These are phyloP conservation scores for Dinothrombium tinctorium DNA, from an alignment of 1,140 invertebrate species.

Conservation along the genomic window DNA sequence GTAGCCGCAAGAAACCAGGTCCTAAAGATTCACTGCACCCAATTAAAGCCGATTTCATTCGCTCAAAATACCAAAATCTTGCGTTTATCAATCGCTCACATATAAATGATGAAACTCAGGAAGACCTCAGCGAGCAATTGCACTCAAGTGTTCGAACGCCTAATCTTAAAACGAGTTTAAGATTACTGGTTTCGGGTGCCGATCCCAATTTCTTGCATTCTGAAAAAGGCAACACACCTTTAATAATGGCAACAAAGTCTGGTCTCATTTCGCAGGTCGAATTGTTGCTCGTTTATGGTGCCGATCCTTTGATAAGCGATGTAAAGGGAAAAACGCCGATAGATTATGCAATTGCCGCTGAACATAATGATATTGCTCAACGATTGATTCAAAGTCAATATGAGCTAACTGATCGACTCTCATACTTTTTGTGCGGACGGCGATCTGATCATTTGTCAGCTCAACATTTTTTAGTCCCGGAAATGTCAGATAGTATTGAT, in stretches of 20 bases:
- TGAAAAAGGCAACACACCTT: slow-evolving; percentile 68
- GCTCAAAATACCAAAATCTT: slow-evolving; percentile 69
- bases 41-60: slow-evolving; percentile 78
- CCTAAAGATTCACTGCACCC: slow-evolving; percentile 70
- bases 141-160: slow-evolving; percentile 81
- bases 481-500: slow-evolving; percentile 30
- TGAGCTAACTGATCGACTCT: slow-evolving; percentile 77
- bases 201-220: slow-evolving; percentile 91
- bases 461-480: slow-evolving; percentile 69
- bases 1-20: slow-evolving; percentile 51
- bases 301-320: slow-evolving; percentile 62
- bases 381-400: slow-evolving; percentile 70
- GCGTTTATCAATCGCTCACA: slow-evolving; percentile 55
- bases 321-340: slow-evolving; percentile 44
- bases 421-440: slow-evolving; percentile 57
- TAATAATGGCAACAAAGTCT: slow-evolving; percentile 75
- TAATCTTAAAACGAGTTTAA: slow-evolving; percentile 74
- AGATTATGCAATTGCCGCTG: slow-evolving; percentile 46
- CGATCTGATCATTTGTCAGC: slow-evolving; percentile 60
- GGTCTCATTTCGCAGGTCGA: slow-evolving; percentile 64
- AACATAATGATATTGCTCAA: slow-evolving; percentile 54
- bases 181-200: slow-evolving; percentile 74
- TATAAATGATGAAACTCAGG: slow-evolving; percentile 34
- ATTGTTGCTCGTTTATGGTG: slow-evolving; percentile 74
- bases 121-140: slow-evolving; percentile 44